Conservation (phyloP, 2,888 invertebrate species). For the Melieria omissa region DNA sequence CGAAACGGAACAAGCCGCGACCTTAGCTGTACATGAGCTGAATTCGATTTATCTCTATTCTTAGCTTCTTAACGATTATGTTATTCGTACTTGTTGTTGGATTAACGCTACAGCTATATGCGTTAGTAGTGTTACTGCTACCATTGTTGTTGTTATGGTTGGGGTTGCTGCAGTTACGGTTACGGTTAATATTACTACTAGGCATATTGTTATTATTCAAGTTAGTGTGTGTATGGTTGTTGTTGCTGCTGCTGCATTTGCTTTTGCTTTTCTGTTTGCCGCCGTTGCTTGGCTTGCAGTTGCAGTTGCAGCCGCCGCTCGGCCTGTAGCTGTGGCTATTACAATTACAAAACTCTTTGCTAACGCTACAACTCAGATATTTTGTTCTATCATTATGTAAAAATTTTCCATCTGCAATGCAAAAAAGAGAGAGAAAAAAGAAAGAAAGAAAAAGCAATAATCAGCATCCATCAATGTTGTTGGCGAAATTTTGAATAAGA, state of each 20-base stretch:
- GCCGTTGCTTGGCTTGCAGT: slow-evolving; percentile 5
- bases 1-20: too few relatives aligned
- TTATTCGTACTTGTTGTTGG: slow-evolving; percentile 35
- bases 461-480: slow-evolving; percentile 28
- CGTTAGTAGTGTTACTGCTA: slow-evolving; percentile 42
- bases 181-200: slow-evolving; percentile 30
- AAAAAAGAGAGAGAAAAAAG: slow-evolving; percentile 50
- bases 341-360: slow-evolving; percentile 19
- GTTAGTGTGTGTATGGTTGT: slow-evolving; percentile 32
- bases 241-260: slow-evolving; percentile 37
- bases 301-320: neutral
- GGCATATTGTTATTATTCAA: slow-evolving; percentile 33
- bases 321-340: slow-evolving; percentile 2
- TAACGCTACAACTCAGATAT: slow-evolving; percentile 46
- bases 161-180: slow-evolving; percentile 34
- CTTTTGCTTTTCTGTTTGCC: slow-evolving; percentile 31
- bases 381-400: slow-evolving; percentile 56
- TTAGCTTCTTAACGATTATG: slow-evolving; percentile 59
- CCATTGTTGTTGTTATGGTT: slow-evolving; percentile 38
- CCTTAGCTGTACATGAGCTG: slow-evolving; percentile 62
- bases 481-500: neutral
- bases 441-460: slow-evolving; percentile 43
- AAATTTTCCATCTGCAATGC: slow-evolving; percentile 61
- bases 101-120: slow-evolving; percentile 26
- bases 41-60: slow-evolving; percentile 62